phyloP scores from a whole-genome alignment of 1,140 invertebrate species.

The Campoletis sonorensis region DNA sequence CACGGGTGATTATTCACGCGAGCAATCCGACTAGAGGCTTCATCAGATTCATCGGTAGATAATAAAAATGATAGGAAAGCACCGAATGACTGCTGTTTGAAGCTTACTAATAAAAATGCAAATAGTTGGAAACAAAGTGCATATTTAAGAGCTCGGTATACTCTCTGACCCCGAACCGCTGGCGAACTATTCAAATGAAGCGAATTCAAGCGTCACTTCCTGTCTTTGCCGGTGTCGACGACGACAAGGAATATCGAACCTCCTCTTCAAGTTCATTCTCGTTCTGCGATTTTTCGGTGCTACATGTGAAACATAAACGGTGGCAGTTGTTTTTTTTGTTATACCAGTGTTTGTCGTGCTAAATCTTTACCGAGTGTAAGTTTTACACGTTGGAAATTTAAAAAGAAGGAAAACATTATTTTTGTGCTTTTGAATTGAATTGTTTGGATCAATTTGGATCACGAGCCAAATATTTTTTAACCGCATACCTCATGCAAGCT shows the following conservation, averaged over 20 bases:
- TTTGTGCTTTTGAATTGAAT: too few relatives aligned
- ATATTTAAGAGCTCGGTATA: slow-evolving; percentile 55
- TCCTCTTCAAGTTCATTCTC: slow-evolving; percentile 29
- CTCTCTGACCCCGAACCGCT: slow-evolving; percentile 48
- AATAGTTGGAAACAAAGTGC: slow-evolving; percentile 37
- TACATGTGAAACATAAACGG: slow-evolving; percentile 29
- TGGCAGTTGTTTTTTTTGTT: slow-evolving; percentile 30
- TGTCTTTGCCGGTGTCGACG: slow-evolving; percentile 40
- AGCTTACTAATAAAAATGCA: slow-evolving; percentile 26
- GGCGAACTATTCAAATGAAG: slow-evolving; percentile 43
- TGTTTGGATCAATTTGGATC: too few relatives aligned
- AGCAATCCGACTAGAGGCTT: background rate
- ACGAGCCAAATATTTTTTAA: too few relatives aligned
- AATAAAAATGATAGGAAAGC: background rate
- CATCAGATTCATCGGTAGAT: background rate
- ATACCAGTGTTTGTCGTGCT: background rate
- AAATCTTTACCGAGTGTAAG: background rate
- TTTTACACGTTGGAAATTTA: background rate
- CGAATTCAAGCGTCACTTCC: slow-evolving; percentile 56
- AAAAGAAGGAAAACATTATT: too few relatives aligned
- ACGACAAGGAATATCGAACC: background rate
- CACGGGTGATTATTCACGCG: too few relatives aligned
- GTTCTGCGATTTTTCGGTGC: slow-evolving; percentile 47
- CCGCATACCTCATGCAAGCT: too few relatives aligned
- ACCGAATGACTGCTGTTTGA: background rate